Conservation (phyloP, 2,888 invertebrate genomes). For the Agrochola circellaris region DNA sequence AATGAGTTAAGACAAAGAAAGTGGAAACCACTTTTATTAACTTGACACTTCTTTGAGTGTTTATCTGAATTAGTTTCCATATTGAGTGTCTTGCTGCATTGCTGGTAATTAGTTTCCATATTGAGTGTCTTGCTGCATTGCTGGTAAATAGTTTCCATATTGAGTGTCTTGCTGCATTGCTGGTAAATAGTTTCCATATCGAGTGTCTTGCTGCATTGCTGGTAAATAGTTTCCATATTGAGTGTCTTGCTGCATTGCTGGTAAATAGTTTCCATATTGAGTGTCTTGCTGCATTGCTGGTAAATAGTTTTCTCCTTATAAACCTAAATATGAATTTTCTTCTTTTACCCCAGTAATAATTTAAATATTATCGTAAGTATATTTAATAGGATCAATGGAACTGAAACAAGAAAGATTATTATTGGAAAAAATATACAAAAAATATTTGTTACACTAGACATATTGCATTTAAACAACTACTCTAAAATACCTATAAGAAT, state of each 20-base stretch:
- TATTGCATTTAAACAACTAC: background rate
- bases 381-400: conserved; percentile 98
- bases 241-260: too few relatives aligned
- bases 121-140: background rate
- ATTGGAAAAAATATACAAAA: background rate
- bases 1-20: background rate
- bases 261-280: conserved; percentile 8
- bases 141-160: conserved; percentile 18
- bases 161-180: background rate
- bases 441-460: background rate
- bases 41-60: background rate
- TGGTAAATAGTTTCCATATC: conserved; percentile 16
- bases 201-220: conserved; percentile 1
- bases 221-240: conserved; percentile 7
- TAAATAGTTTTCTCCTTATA: conserved; percentile 29
- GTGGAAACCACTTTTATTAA: conserved; percentile 14
- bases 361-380: conserved; percentile 96
- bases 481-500: background rate
- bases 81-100: background rate
- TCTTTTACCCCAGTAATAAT: conserved; percentile 94
- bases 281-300: conserved; percentile 1
- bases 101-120: conserved; percentile 18
- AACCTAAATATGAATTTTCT: conserved; percentile 1
- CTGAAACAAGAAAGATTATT: conserved; percentile 92
- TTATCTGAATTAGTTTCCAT: conserved; percentile 18